Conservation (phyloP, 2,888 invertebrate species). For the Nomada flava region DNA sequence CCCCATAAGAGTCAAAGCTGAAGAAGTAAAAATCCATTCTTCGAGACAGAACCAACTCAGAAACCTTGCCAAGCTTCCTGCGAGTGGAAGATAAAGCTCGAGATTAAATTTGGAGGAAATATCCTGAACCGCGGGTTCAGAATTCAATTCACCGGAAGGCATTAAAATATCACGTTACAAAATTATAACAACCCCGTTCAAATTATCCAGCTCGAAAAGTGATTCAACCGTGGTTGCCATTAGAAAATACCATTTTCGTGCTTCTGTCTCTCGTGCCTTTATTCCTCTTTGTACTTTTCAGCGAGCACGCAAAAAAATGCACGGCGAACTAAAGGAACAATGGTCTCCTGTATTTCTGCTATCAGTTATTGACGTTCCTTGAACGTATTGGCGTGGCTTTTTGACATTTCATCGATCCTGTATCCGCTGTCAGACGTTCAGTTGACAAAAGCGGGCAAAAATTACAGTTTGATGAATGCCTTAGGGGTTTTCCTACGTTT, state of each 20-base stretch:
- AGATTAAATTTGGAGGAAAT: neutral
- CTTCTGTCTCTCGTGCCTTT: neutral
- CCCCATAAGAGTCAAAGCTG: constrained; percentile 53
- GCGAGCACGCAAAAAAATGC: neutral
- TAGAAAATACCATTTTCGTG: too few species aligned
- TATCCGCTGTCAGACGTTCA: constrained; percentile 43
- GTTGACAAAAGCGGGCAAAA: constrained; percentile 63
- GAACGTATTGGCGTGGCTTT: constrained; percentile 29
- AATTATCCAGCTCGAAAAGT: too few species aligned
- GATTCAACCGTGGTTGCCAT: too few species aligned
- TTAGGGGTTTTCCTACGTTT: constrained; percentile 26
- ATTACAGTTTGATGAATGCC: constrained; percentile 67
- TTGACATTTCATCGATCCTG: constrained; percentile 52
- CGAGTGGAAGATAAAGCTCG: constrained; percentile 23
- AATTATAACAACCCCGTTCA: too few species aligned
- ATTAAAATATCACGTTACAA: too few species aligned
- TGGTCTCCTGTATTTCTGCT: neutral
- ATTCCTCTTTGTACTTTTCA: neutral
- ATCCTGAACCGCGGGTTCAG: too few species aligned
- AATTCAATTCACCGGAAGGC: too few species aligned
- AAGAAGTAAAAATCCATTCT: constrained; percentile 39
- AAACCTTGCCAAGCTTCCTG: constrained; percentile 12
- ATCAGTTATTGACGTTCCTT: constrained; percentile 29
- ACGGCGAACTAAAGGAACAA: neutral
- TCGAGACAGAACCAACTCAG: constrained; percentile 35